Conservation (phyloP, 2,888 invertebrate genomes). For the Pollenia angustigena region DNA sequence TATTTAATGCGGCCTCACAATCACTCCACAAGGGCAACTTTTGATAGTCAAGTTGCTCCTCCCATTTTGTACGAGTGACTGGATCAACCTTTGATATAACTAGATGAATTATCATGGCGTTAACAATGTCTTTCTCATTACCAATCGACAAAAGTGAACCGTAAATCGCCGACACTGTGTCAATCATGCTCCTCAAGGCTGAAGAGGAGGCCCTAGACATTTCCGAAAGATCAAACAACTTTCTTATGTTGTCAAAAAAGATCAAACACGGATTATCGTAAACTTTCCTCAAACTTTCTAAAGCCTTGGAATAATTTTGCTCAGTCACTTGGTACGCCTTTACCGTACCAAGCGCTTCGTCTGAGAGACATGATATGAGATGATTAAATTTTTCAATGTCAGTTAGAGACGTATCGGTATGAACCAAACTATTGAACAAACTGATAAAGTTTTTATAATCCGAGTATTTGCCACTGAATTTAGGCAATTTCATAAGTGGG, state of each 20-base stretch:
- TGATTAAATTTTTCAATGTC: slow-evolving; percentile 69
- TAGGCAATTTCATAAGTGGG: slow-evolving; percentile 54
- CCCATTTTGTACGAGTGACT: too few species aligned
- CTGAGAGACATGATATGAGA: slow-evolving; percentile 67
- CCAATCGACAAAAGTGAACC: slow-evolving; percentile 15
- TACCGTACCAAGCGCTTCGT: slow-evolving; percentile 68
- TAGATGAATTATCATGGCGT: not conserved
- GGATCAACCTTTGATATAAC: slow-evolving; percentile 1
- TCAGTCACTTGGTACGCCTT: slow-evolving; percentile 66
- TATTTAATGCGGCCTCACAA: slow-evolving; percentile 50
- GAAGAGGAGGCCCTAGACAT: not conserved
- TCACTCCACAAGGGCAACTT: too few species aligned
- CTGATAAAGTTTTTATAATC: slow-evolving; percentile 67
- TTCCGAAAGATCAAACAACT: too few species aligned
- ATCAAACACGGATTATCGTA: not conserved
- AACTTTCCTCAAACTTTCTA: slow-evolving; percentile 6
- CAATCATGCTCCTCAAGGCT: not conserved
- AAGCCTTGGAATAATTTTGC: slow-evolving; percentile 67
- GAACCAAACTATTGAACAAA: slow-evolving; percentile 49
- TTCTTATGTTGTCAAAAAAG: not conserved
- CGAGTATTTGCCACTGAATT: slow-evolving; percentile 57
- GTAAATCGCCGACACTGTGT: not conserved
- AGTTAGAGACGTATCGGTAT: slow-evolving; percentile 46
- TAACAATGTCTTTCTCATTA: not conserved
- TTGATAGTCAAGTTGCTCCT: too few species aligned